A percentile compares a stretch with the other conserved stretches of the same genome.
Evolutionary conservation across 2,797 vertebrate genomes (phyloP).

Genomic region (Allochrocebus solatus): DNA sequence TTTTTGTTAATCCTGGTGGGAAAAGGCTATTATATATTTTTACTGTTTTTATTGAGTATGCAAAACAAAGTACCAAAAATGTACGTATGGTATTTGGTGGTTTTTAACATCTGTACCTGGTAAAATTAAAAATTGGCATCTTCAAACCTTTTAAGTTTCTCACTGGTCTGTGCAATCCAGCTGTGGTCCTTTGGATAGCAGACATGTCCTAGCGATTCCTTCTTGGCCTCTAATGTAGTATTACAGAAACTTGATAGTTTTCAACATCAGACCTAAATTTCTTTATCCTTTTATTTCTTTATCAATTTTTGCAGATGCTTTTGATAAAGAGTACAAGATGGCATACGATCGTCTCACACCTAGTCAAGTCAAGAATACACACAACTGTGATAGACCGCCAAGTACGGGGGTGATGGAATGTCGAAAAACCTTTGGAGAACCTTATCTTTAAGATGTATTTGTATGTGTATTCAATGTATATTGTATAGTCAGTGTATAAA

Average conservation of each 20-base stretch:
- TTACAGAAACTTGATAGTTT: not conserved
- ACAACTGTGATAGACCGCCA: conserved; percentile 96
- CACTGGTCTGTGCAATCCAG: not conserved
- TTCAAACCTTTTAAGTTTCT: not conserved
- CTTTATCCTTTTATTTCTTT: conserved; percentile 38
- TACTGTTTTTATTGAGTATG: not conserved
- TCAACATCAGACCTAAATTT: not conserved
- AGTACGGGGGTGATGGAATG: conserved; percentile 98
- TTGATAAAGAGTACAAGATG: conserved; percentile 97
- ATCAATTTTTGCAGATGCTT: conserved; percentile 89
- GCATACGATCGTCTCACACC: conserved; percentile 96
- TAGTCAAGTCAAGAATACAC: conserved; percentile 95
- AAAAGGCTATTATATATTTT: not conserved
- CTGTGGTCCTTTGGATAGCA: not conserved
- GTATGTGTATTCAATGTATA: not conserved
- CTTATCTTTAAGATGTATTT: conserved; percentile 88
- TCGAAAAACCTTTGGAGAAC: conserved; percentile 95
- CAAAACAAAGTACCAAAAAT: not conserved
- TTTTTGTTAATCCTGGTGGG: not conserved
- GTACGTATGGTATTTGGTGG: not conserved
- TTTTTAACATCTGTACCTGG: not conserved
- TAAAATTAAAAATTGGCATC: not conserved
- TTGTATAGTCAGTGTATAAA: conserved; percentile 78
- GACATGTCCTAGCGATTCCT: not conserved
- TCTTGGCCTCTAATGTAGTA: not conserved